These are phyloP conservation scores for Synergus umbraculus DNA, from an alignment of 2,888 invertebrate genomes.

Conservation along the genomic window DNA sequence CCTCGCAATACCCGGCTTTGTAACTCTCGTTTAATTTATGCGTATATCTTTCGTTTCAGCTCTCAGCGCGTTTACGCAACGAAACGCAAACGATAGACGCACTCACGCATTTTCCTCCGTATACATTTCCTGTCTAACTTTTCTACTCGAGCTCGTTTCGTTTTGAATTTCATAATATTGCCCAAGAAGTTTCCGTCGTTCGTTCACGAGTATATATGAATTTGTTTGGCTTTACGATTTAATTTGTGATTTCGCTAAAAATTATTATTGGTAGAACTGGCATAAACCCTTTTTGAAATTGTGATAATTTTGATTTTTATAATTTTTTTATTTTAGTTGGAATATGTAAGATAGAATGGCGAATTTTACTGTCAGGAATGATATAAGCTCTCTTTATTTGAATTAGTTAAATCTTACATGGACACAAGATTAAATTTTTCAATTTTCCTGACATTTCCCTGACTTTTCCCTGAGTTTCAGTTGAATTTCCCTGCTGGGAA, in stretches of 20 bases:
- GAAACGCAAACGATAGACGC: not conserved
- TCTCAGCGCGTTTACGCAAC: not conserved
- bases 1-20: conserved; percentile 59
- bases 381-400: too few species aligned
- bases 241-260: not conserved
- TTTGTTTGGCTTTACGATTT: not conserved
- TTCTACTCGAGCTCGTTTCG: not conserved
- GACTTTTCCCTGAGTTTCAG: too few species aligned
- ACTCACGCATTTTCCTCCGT: not conserved
- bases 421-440: too few species aligned
- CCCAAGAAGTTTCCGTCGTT: not conserved
- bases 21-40: conserved; percentile 65
- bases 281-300: too few species aligned
- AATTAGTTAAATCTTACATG: too few species aligned
- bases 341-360: too few species aligned
- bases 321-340: too few species aligned
- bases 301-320: too few species aligned
- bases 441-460: too few species aligned
- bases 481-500: too few species aligned
- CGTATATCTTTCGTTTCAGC: conserved; percentile 60
- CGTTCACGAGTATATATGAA: not conserved
- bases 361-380: too few species aligned
- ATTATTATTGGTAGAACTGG: too few species aligned
- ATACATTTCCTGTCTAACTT: not conserved
- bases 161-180: not conserved